Conservation (phyloP, 2,888 invertebrate genomes). For the Ormyrus thymus region DNA sequence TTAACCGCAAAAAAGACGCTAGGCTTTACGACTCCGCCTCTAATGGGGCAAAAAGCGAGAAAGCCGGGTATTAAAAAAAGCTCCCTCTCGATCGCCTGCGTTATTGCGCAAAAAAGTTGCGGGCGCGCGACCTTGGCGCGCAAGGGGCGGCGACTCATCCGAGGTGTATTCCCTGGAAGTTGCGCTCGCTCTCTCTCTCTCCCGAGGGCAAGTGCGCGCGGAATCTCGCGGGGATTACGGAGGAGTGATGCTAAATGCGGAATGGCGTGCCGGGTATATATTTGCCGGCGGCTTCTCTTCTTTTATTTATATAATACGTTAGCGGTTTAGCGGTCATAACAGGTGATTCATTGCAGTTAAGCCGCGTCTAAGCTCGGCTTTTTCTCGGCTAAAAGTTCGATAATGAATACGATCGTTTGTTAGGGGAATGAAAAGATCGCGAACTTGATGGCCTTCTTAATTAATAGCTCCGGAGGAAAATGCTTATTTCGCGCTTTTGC, state of each 20-base stretch:
- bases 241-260: constrained; percentile 20
- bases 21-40: not conserved
- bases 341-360: too few relatives aligned
- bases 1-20: constrained; percentile 22
- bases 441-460: too few relatives aligned
- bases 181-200: not conserved
- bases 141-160: constrained; percentile 39
- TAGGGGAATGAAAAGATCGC: too few relatives aligned
- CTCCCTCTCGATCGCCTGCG: too few relatives aligned
- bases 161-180: constrained; percentile 33
- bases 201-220: not conserved
- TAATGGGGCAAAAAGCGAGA: constrained; percentile 4
- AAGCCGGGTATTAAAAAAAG: constrained; percentile 9
- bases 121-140: too few relatives aligned
- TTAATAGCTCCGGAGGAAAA: too few relatives aligned
- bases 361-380: too few relatives aligned
- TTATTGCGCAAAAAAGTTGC: too few relatives aligned
- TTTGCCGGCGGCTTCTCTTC: not conserved
- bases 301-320: not conserved
- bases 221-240: constrained; percentile 16
- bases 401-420: too few relatives aligned
- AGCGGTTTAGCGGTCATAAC: not conserved
- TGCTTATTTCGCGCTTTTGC: too few relatives aligned
- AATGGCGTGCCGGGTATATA: not conserved
- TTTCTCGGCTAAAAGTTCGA: too few relatives aligned